Evolutionary conservation across 2,888 invertebrate species (phyloP).

Genomic region (Pristionchus japonicus): DNA sequence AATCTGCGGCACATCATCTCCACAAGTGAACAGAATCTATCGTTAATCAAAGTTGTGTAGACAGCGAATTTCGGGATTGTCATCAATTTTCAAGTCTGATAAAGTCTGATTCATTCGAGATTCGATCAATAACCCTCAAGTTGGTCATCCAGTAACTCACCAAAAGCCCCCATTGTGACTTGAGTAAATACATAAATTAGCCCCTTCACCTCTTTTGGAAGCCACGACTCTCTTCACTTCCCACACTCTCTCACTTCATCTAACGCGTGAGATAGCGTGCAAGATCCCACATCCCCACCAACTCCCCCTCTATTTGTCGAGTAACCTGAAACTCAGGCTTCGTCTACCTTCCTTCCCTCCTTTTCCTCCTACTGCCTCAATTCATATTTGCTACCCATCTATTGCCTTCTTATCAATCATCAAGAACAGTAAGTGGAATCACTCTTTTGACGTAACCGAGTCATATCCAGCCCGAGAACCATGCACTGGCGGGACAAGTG

Average conservation of each 20-base stretch:
- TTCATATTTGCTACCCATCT: not conserved
- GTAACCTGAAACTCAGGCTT: conserved; percentile 6
- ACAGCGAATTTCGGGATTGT: no score
- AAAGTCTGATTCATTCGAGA: not conserved
- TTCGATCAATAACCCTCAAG: not conserved
- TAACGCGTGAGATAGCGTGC: no score
- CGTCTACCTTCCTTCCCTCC: not conserved
- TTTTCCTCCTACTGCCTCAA: not conserved
- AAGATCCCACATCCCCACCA: not conserved
- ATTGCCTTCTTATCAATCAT: not conserved
- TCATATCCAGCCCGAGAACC: no score
- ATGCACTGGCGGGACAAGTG: conserved; percentile 11
- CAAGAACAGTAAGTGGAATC: no score
- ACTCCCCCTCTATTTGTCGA: not conserved
- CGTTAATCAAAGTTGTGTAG: not conserved
- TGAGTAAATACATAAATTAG: no score
- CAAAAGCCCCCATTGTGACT: no score
- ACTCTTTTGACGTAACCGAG: no score
- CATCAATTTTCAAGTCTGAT: not conserved
- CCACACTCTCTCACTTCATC: not conserved
- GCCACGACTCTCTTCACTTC: not conserved
- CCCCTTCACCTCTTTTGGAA: no score
- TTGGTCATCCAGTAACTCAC: not conserved
- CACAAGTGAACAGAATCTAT: not conserved
- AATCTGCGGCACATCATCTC: not conserved